Evolutionary conservation across 2,888 invertebrate genomes (phyloP), one percentile per base, ranked within the genome.

Genomic region (Drosophila falleni): DNA sequence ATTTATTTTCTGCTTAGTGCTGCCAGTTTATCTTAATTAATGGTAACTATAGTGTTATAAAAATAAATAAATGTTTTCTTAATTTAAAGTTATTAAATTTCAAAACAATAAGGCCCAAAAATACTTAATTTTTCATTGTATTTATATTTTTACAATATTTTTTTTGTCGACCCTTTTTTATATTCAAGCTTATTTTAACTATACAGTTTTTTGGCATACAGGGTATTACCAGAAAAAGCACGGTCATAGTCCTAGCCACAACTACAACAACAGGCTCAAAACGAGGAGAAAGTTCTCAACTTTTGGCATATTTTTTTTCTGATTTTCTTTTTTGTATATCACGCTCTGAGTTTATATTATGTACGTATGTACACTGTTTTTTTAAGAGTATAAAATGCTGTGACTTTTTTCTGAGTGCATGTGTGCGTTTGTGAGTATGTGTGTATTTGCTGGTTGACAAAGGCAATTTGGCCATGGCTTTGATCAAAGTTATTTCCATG

Each of bases 381-480:
- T 71, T 62, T 65, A 62, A 74, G 79, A 70, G 74, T 60, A 62
- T 53, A 41, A 35, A 56, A 26, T 33, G 39, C 23, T 46, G 47
- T 46, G 29, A 42, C 23, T 26, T 13, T 31, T 6, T 41, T 41
- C n/a, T 26, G 6, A 54, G 31, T 55, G 44, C 59, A 33, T 29
- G 13, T 56, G 11, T 65, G 15, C 62, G 35, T 44, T n/a, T 54
- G 8, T 51, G 35, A 37, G 41, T 23, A 16, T 49, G 47, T 54
- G 44, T 51, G 58, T 47, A 37, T 72, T 51, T 71, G 53, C 54
- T 58, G 53, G 64, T 68, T 77, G 87, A 80, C 87, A 87, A 81
- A 79, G 77, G 77, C 89, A 89, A 87, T 85, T 87, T 87, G 56
- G 59, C 37, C 54, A 37, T 59, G 61, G 79, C 85, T 85, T 89